Percentiles rank a stretch among this genome's conserved stretches.
Conservation (phyloP, 1,140 invertebrate species). For the Phocides pigmalion region DNA sequence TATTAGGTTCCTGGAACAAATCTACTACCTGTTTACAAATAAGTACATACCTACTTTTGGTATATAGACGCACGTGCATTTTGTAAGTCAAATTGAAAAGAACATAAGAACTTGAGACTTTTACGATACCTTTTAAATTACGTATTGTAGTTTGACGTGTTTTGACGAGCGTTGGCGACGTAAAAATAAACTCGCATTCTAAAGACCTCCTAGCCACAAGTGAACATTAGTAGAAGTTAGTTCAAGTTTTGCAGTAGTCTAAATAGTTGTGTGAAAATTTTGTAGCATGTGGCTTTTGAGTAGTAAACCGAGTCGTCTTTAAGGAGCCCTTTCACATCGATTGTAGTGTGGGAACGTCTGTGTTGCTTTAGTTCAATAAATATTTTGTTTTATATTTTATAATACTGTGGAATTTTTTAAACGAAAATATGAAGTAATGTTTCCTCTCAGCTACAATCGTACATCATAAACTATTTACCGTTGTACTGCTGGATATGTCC, state of each 20-base stretch:
- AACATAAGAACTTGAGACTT: neutral
- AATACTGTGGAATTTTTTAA: too few species aligned
- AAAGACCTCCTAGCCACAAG: neutral
- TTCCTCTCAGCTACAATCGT: too few species aligned
- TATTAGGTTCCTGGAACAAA: too few species aligned
- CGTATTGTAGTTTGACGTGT: slow-evolving; percentile 5
- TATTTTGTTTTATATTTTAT: neutral
- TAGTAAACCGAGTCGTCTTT: slow-evolving; percentile 4
- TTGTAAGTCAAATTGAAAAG: neutral
- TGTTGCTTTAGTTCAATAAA: neutral
- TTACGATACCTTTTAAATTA: neutral
- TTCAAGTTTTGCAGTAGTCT: neutral
- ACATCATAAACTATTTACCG: too few species aligned
- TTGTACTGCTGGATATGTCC: too few species aligned
- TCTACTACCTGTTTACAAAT: too few species aligned
- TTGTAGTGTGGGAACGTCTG: slow-evolving; percentile 13
- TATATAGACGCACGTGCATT: neutral
- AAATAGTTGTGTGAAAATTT: neutral
- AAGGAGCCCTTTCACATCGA: slow-evolving; percentile 24
- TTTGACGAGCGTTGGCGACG: neutral
- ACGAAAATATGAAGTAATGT: neutral
- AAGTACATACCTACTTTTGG: neutral
- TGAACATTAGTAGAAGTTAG: neutral
- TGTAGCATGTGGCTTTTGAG: neutral
- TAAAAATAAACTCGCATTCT: slow-evolving; percentile 1